phyloP scores from a whole-genome alignment of 2,888 invertebrate species.

The Frankliniella fusca region DNA sequence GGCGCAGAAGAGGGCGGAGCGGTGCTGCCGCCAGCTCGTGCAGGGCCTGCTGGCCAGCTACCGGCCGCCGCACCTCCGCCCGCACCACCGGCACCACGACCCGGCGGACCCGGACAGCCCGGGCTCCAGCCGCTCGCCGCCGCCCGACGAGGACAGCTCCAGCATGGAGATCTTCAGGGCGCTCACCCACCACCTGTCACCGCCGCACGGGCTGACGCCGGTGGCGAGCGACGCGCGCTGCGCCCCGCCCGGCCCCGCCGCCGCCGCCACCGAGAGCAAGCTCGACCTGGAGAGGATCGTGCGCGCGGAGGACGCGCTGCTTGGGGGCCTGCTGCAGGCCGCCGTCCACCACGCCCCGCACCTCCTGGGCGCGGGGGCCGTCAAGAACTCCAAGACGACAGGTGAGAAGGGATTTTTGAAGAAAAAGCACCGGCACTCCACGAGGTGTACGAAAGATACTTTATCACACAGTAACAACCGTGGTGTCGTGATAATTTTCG shows the following conservation, averaged over 20 bases:
- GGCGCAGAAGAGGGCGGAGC: slow-evolving; percentile 63
- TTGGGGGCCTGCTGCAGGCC: slow-evolving; percentile 58
- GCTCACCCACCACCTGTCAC: slow-evolving; percentile 66
- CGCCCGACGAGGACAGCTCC: slow-evolving; percentile 52
- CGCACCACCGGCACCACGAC: slow-evolving; percentile 35
- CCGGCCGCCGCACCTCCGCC: slow-evolving; percentile 52
- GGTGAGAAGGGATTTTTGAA: slow-evolving; percentile 34
- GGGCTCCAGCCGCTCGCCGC: slow-evolving; percentile 43
- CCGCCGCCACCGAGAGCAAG: slow-evolving; percentile 31
- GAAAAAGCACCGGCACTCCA: no score
- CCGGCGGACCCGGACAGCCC: slow-evolving; percentile 49
- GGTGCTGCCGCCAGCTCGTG: slow-evolving; percentile 66
- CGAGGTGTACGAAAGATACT: no score
- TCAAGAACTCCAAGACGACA: slow-evolving; percentile 55
- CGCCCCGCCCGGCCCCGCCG: not conserved
- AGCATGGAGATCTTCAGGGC: slow-evolving; percentile 70
- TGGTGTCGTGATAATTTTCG: no score
- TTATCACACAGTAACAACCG: no score
- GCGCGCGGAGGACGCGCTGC: slow-evolving; percentile 63
- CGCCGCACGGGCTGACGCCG: slow-evolving; percentile 48
- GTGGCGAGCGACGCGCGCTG: slow-evolving; percentile 35
- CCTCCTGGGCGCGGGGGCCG: slow-evolving; percentile 59
- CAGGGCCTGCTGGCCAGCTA: slow-evolving; percentile 65
- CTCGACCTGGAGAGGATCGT: slow-evolving; percentile 58
- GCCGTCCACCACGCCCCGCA: slow-evolving; percentile 57